Evolutionary conservation across 2,113 vertebrate species (phyloP).

Genomic region (Dolichallabes microphthalmus): DNA sequence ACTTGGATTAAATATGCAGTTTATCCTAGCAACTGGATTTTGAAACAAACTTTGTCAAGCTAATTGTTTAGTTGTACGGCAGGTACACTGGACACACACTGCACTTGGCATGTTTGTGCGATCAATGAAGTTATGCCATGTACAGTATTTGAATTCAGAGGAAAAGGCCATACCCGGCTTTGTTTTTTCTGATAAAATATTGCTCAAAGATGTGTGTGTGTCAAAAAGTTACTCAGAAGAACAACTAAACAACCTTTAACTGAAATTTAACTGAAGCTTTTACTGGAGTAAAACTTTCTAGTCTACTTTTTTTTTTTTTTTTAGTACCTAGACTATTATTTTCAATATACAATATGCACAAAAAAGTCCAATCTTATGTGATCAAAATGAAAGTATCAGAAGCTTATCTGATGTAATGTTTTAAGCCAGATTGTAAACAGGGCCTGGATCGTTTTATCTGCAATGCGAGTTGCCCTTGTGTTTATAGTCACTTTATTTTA

Average conservation of each 20-base stretch:
- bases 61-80: neutral
- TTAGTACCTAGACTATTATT: neutral
- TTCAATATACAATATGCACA: too few relatives aligned
- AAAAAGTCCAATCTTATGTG: neutral
- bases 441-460: neutral
- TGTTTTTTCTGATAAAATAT: neutral
- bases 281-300: neutral
- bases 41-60: neutral
- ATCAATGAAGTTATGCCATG: neutral
- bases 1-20: neutral
- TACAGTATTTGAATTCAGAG: neutral
- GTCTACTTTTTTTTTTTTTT: neutral
- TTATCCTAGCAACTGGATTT: neutral
- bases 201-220: neutral
- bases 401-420: neutral
- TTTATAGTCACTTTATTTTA: neutral
- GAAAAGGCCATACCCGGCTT: neutral
- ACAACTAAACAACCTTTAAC: neutral
- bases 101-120: neutral
- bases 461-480: neutral
- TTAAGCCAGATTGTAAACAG: neutral
- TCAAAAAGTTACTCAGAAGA: neutral
- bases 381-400: conserved; percentile 9
- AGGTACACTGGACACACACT: neutral
- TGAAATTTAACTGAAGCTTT: neutral